These are phyloP conservation scores for Grapholita molesta DNA, from an alignment of 1,140 invertebrate genomes.

Conservation along the genomic window DNA sequence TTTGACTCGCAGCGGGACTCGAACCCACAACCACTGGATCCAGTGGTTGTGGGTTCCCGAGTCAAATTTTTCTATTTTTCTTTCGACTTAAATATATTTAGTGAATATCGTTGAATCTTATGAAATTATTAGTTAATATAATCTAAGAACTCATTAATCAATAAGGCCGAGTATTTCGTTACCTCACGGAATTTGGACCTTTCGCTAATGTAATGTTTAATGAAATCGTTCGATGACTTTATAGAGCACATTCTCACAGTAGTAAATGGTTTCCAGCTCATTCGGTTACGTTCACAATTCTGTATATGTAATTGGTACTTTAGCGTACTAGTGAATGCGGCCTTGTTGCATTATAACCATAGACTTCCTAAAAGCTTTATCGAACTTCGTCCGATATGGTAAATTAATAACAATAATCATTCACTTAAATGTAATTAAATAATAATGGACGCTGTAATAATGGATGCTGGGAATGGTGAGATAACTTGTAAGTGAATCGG, in stretches of 20 bases:
- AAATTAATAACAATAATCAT: constrained; percentile 13
- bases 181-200: too few species aligned
- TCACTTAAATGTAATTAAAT: constrained; percentile 29
- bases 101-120: too few species aligned
- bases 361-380: constrained; percentile 3
- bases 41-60: too few species aligned
- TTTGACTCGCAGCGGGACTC: too few species aligned
- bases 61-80: too few species aligned
- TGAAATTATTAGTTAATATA: too few species aligned
- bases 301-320: not conserved
- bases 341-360: not conserved
- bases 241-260: not conserved
- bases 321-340: not conserved
- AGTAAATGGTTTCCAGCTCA: not conserved
- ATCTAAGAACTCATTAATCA: too few species aligned
- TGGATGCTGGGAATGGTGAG: constrained; percentile 23
- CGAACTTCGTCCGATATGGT: constrained; percentile 8
- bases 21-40: too few species aligned
- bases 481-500: constrained; percentile 43
- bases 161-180: too few species aligned
- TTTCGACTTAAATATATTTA: too few species aligned
- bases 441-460: constrained; percentile 26
- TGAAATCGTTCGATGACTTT: too few species aligned
- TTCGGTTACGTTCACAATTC: not conserved
- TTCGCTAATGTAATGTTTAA: too few species aligned